A percentile compares a stretch with the other conserved stretches of the same genome.
These are phyloP conservation scores for Cinara cedri DNA, from an alignment of 2,888 invertebrate species.

Conservation along the genomic window DNA sequence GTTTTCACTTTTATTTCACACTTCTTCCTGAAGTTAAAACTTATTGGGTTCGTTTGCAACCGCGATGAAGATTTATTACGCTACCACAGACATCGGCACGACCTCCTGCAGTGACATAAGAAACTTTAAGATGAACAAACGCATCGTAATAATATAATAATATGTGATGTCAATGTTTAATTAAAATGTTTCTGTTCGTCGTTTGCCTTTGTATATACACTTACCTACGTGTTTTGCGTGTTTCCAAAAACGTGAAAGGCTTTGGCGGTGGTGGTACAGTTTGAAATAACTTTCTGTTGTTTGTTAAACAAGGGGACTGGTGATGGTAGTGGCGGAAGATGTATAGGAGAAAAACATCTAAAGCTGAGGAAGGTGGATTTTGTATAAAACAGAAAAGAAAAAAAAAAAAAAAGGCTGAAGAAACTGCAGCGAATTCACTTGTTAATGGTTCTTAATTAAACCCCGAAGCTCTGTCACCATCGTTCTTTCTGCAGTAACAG, in stretches of 20 bases:
- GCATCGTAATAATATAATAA: neutral
- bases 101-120: too few relatives aligned
- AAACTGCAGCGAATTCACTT: neutral
- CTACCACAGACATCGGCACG: too few relatives aligned
- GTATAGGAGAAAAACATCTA: neutral
- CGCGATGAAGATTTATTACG: too few relatives aligned
- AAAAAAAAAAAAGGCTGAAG: too few relatives aligned
- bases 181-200: conserved; percentile 31
- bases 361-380: too few relatives aligned
- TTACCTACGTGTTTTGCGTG: neutral
- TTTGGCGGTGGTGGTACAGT: conserved; percentile 9
- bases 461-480: neutral
- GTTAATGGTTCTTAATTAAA: conserved; percentile 44
- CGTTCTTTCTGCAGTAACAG: neutral
- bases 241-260: conserved; percentile 13
- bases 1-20: too few relatives aligned
- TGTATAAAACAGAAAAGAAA: too few relatives aligned
- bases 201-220: neutral
- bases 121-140: too few relatives aligned
- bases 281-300: conserved; percentile 39
- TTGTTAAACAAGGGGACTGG: neutral
- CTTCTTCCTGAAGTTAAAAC: too few relatives aligned
- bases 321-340: too few relatives aligned
- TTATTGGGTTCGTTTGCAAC: too few relatives aligned
- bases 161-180: conserved; percentile 23